Conservation (phyloP, 2,113 vertebrate species). For the Labeo catla region DNA sequence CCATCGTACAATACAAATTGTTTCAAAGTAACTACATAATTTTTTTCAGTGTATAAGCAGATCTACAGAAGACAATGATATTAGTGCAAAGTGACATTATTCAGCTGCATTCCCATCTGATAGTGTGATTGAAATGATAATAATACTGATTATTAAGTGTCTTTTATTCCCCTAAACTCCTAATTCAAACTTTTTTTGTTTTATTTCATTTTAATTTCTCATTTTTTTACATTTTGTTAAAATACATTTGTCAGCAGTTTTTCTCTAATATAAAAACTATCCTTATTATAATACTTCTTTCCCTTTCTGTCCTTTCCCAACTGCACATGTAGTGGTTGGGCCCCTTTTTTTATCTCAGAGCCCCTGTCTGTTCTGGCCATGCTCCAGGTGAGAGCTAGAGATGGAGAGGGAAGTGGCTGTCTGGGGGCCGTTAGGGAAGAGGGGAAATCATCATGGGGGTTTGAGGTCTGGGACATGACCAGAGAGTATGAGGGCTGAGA, state of each 20-base stretch:
- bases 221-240: background rate
- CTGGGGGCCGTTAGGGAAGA: conserved; percentile 49
- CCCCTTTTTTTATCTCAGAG: background rate
- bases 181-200: background rate
- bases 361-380: conserved; percentile 57
- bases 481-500: conserved; percentile 7
- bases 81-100: background rate
- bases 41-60: no score
- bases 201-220: background rate
- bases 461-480: conserved; percentile 33
- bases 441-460: conserved; percentile 58
- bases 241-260: background rate
- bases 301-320: background rate
- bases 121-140: background rate
- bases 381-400: conserved; percentile 61
- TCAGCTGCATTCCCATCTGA: background rate
- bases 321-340: background rate
- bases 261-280: background rate
- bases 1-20: no score
- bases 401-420: background rate
- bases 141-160: background rate
- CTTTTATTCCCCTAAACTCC: background rate
- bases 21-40: no score
- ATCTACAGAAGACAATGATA: no score
- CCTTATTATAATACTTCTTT: background rate